Evolutionary conservation across 2,888 invertebrate species (phyloP).

Genomic region (Leptinotarsa rubiginosa): DNA sequence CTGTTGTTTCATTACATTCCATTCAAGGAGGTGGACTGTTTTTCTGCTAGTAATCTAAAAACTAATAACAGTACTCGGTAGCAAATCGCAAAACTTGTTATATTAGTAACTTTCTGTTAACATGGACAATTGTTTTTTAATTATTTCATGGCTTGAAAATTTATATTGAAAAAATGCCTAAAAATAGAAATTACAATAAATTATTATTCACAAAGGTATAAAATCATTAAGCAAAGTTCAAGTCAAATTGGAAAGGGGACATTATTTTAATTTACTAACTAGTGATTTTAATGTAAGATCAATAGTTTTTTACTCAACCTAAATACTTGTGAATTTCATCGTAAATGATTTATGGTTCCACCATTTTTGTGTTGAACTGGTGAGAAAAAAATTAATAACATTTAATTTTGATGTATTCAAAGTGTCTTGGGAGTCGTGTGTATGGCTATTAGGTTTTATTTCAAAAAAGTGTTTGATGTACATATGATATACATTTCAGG

Average conservation of each 20-base stretch:
- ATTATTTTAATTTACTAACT: constrained; percentile 8
- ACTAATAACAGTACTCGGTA: neutral
- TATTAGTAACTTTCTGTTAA: neutral
- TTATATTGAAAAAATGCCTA: no score
- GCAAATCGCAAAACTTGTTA: neutral
- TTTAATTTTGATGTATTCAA: no score
- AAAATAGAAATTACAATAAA: neutral
- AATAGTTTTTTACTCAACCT: neutral
- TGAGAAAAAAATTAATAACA: no score
- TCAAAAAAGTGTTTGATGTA: no score
- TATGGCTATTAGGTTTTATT: no score
- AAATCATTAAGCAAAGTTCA: neutral
- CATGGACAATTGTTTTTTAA: neutral
- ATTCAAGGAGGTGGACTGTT: constrained; percentile 23
- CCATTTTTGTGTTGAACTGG: no score
- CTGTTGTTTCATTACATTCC: constrained; percentile 43
- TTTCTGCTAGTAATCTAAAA: constrained; percentile 6
- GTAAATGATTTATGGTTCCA: no score
- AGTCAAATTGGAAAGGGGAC: neutral
- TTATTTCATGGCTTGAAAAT: neutral
- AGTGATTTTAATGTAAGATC: neutral
- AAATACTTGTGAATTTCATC: no score
- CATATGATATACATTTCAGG: no score
- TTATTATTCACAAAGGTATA: neutral
- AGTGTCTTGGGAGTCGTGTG: no score